Percentiles rank a stretch among this genome's conserved stretches.
Evolutionary conservation across 2,797 vertebrate species (phyloP).

Genomic region (Sternotherus odoratus): DNA sequence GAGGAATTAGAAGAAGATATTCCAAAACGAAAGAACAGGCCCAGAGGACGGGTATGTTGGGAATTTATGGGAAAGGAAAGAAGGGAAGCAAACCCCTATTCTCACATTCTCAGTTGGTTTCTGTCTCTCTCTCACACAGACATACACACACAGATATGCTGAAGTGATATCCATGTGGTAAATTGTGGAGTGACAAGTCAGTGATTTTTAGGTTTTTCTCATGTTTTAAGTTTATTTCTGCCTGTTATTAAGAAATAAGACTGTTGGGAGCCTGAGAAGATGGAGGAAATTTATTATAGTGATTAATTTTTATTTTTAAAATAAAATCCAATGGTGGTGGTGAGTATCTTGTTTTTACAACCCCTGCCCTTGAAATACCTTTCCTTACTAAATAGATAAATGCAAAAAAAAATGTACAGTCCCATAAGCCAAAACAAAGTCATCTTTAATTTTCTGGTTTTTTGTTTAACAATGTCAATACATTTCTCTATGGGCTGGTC

Average conservation of each 20-base stretch:
- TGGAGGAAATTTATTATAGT: background rate
- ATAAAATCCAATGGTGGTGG: background rate
- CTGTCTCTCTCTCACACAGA: background rate
- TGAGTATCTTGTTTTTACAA: constrained; percentile 34
- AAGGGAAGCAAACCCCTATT: background rate
- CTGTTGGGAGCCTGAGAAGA: background rate
- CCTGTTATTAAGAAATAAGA: constrained; percentile 5
- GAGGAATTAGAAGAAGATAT: constrained; percentile 96
- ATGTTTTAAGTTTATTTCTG: constrained; percentile 20
- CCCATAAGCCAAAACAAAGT: background rate
- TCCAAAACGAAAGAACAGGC: constrained; percentile 95
- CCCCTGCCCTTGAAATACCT: constrained; percentile 12
- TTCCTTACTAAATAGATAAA: constrained; percentile 43
- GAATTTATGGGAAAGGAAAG: background rate
- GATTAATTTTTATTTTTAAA: constrained; percentile 15
- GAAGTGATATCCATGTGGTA: background rate
- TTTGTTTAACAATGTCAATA: background rate
- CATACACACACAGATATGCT: background rate
- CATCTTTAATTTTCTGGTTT: background rate
- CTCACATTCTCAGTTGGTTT: background rate
- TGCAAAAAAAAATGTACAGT: background rate
- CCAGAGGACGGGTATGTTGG: constrained; percentile 92
- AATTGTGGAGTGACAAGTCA: background rate
- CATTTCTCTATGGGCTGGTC: too few relatives aligned
- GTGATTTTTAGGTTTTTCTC: background rate